A percentile compares a stretch with the other conserved stretches of the same genome.
Conservation (phyloP, 2,113 vertebrate genomes). For the Tiliqua scincoides region DNA sequence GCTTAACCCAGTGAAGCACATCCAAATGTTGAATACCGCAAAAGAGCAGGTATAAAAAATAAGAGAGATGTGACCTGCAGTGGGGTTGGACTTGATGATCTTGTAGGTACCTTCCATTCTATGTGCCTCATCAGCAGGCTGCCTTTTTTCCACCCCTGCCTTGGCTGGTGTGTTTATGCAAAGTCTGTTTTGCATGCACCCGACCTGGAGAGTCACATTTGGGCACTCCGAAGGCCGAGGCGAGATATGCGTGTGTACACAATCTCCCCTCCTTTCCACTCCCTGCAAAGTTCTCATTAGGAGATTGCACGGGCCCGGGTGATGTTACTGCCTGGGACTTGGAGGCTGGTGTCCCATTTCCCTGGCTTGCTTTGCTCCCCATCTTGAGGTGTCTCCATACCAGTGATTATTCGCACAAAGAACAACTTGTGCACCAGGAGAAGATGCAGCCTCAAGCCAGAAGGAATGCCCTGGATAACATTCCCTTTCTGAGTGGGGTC, state of each 20-base stretch:
- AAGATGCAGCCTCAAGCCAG: not conserved
- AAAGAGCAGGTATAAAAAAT: no score
- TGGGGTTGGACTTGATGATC: no score
- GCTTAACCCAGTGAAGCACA: not conserved
- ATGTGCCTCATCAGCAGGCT: no score
- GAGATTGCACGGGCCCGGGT: not conserved
- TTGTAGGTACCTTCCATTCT: no score
- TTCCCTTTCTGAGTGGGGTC: not conserved
- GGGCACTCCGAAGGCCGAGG: not conserved
- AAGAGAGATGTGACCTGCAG: no score
- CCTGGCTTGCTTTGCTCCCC: not conserved
- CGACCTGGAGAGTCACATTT: fast-evolving
- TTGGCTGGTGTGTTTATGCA: not conserved
- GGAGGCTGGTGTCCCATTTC: not conserved
- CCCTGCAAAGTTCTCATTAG: not conserved
- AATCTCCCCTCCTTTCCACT: not conserved
- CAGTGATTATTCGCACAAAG: not conserved
- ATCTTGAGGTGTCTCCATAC: not conserved
- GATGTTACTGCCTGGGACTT: not conserved
- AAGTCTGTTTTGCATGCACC: not conserved
- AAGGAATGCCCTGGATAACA: not conserved
- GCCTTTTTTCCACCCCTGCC: not conserved
- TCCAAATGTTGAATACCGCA: not conserved
- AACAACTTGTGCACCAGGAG: not conserved
- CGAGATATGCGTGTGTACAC: not conserved